A percentile compares a stretch with the other conserved stretches of the same genome.
phyloP scores from a whole-genome alignment of 37 sponge, comb jelly and placozoan species.

The Hormiphora californensis region DNA sequence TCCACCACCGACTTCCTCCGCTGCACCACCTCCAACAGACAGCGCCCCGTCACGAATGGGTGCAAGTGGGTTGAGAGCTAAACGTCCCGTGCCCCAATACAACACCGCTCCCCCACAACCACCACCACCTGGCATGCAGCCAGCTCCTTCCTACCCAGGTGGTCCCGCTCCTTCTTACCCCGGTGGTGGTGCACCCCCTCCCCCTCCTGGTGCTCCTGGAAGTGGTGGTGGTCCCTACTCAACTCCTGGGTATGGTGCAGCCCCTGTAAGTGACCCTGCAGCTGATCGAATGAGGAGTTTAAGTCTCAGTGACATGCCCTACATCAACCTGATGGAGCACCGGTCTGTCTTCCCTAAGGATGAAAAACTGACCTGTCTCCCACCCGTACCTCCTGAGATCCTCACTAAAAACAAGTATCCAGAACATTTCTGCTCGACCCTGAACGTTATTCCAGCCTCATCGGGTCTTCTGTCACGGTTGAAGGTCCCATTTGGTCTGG shows the following conservation, averaged over 20 bases:
- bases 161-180: too few relatives aligned
- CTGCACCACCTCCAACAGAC: conserved; percentile 23
- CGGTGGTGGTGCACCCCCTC: too few relatives aligned
- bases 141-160: too few relatives aligned
- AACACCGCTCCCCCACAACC: background rate
- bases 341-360: conserved; percentile 36
- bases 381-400: conserved; percentile 28
- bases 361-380: conserved; percentile 23
- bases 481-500: conserved; percentile 84
- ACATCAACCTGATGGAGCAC: conserved; percentile 43
- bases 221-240: too few relatives aligned
- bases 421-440: conserved; percentile 72
- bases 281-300: conserved; percentile 19
- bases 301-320: conserved; percentile 26
- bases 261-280: conserved; percentile 19
- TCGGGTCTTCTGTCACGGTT: conserved; percentile 70
- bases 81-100: conserved; percentile 2
- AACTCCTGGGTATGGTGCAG: too few relatives aligned
- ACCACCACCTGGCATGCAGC: background rate
- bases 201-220: too few relatives aligned
- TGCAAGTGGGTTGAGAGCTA: background rate
- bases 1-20: background rate
- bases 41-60: background rate
- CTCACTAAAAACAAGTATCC: conserved; percentile 56
- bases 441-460: conserved; percentile 79